Base-by-base conservation (phyloP, 1,140 invertebrate genomes). In the Saccostrea glomerata region DNA sequence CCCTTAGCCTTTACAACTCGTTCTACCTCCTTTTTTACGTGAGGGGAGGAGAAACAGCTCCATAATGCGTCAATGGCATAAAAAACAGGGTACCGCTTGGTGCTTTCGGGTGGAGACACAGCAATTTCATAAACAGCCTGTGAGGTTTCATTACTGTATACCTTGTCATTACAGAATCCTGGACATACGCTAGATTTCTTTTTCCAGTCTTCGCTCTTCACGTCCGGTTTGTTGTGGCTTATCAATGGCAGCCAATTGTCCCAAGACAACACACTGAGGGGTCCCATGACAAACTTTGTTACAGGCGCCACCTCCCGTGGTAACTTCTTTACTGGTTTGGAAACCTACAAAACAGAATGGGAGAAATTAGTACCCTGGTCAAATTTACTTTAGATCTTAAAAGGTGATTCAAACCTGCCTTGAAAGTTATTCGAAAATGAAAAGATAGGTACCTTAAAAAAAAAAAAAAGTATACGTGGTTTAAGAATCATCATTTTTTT, bases 1-100 rank as follows among this genome's bases (percentile, higher is more conserved):
- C 89, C 89, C 84, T 90, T 90, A 0, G 40, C 40, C 56, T 90
- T 90, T 60, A 90, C 73, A 7, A 90, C 86, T 25, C 89, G n/a
- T 40, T 90, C 77, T 11, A 90, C 56, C 54, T 90, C 86, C 55
- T 54, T 70, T 54, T 84, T 60, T 6, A 90, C 25, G 12, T 73
- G 47, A n/a, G 70, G 55, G 9, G 84, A 30, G 15, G 82, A 86
- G 12, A 66, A 86, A 30, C 87, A 86, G 58, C 87, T 87, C 84
- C 84, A 88, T 60, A 88, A n/a, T 3, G 60, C 47, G 36, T 70
- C 66, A 3, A 58, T 60, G 36, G 6, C 30, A 47, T 84, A 90
- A 77, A 15, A 86, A 40, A 90, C 89, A 12, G 77, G 84, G 60
- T 90, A 90, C 55, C 87, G 85, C 40, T 88, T 90, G 30, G 73